Evolutionary conservation across 1,140 invertebrate species (phyloP).

Genomic region (Cataglyphis hispanica): DNA sequence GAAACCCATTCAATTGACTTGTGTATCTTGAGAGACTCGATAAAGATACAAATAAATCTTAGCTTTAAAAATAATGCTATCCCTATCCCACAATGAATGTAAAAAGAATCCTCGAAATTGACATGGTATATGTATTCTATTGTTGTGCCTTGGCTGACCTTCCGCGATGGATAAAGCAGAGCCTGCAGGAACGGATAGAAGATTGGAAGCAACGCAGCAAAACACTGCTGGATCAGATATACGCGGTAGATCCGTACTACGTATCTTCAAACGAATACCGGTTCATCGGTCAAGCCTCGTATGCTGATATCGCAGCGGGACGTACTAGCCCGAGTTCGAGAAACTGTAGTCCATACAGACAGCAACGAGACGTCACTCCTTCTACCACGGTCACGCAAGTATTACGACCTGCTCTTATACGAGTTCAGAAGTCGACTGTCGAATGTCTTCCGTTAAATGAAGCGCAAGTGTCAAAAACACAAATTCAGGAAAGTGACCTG

Average conservation of each 20-base stretch:
- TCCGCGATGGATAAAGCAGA: constrained; percentile 87
- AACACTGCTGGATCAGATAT: constrained; percentile 90
- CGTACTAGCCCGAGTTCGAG: constrained; percentile 84
- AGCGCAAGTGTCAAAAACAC: background rate
- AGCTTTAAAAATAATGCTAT: constrained; percentile 2
- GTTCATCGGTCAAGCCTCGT: constrained; percentile 85
- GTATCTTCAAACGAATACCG: constrained; percentile 83
- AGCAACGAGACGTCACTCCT: constrained; percentile 77
- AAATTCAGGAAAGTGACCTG: background rate
- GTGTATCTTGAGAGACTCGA: background rate
- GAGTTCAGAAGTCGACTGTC: constrained; percentile 31
- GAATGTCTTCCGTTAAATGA: constrained; percentile 21
- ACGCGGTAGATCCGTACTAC: constrained; percentile 91
- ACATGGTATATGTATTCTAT: constrained; percentile 76
- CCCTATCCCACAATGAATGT: constrained; percentile 33
- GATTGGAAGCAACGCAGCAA: constrained; percentile 89
- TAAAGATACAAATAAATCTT: constrained; percentile 15
- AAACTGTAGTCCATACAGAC: constrained; percentile 79
- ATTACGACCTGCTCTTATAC: constrained; percentile 65
- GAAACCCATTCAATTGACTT: constrained; percentile 21
- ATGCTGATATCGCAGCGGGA: constrained; percentile 87
- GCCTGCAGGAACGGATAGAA: constrained; percentile 89
- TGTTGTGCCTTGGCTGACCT: constrained; percentile 81
- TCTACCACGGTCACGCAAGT: constrained; percentile 73
- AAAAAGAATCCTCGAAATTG: constrained; percentile 75